phyloP scores from a whole-genome alignment of 2,113 vertebrate species.

The Symphodus melops region DNA sequence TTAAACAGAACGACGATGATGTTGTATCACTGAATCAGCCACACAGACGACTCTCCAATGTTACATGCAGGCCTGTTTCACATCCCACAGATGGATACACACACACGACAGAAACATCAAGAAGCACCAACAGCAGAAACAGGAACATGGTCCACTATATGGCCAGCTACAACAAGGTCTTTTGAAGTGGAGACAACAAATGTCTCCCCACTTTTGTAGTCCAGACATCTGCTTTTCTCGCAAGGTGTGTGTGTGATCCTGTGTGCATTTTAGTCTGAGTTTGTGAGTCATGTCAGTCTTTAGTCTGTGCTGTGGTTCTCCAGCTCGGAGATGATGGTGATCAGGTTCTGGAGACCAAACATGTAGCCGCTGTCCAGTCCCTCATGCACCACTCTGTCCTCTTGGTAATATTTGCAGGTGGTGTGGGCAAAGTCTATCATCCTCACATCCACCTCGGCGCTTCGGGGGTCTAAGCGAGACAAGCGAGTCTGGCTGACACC shows the following conservation, averaged over 20 bases:
- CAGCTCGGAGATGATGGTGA: constrained; percentile 98
- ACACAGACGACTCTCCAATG: constrained; percentile 23
- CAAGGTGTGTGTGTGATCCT: constrained; percentile 69
- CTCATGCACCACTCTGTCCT: constrained; percentile 94
- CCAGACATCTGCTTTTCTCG: constrained; percentile 49
- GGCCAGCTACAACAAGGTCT: constrained; percentile 34
- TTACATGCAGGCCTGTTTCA: constrained; percentile 42
- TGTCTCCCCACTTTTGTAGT: constrained; percentile 17
- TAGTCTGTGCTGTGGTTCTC: constrained; percentile 92
- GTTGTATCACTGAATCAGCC: constrained; percentile 52
- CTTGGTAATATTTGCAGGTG: constrained; percentile 94
- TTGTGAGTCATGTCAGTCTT: constrained; percentile 75
- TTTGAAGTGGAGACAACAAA: constrained; percentile 22
- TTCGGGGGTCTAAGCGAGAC: constrained; percentile 77
- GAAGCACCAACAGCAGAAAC: constrained; percentile 59
- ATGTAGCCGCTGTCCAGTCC: constrained; percentile 97
- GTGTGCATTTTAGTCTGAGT: constrained; percentile 75
- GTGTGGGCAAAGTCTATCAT: constrained; percentile 99
- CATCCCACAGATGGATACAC: constrained; percentile 25
- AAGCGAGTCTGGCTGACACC: constrained; percentile 21
- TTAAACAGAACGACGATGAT: constrained; percentile 38
- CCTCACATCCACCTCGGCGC: constrained; percentile 89
- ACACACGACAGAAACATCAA: constrained; percentile 39
- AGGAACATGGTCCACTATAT: constrained; percentile 24
- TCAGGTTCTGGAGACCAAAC: constrained; percentile 97